Evolutionary conservation across 2,797 vertebrate genomes (phyloP).

Genomic region (Pempheris klunzingeri): DNA sequence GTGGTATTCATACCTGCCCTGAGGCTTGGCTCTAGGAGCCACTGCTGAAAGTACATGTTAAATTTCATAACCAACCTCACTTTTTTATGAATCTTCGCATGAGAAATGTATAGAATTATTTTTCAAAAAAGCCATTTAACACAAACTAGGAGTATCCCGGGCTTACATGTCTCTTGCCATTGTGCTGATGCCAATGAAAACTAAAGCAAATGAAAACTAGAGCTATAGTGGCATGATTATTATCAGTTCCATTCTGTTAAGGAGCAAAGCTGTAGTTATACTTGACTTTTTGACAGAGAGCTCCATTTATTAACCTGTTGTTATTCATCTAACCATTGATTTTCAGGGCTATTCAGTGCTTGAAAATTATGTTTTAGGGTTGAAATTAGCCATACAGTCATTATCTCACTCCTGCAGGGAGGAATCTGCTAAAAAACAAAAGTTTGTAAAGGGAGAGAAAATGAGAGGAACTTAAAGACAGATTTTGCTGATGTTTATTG

Average conservation of each 20-base stretch:
- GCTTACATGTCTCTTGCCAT: background rate
- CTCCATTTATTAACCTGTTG: background rate
- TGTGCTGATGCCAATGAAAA: constrained; percentile 6
- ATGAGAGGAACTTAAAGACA: background rate
- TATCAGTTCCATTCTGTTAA: background rate
- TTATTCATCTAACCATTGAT: background rate
- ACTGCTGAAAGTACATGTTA: background rate
- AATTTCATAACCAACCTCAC: background rate
- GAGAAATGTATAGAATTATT: background rate
- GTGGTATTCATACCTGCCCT: constrained; percentile 33
- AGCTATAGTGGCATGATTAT: background rate
- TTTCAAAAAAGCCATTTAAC: background rate
- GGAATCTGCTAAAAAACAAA: background rate
- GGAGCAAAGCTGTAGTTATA: background rate
- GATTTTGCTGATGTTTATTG: background rate
- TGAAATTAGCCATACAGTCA: background rate
- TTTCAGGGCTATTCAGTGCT: background rate
- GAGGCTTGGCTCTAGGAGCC: constrained; percentile 19
- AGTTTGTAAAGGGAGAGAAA: background rate
- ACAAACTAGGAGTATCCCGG: background rate
- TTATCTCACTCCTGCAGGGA: background rate
- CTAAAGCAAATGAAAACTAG: background rate
- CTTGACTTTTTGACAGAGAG: background rate
- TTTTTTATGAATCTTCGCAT: constrained; percentile 6
- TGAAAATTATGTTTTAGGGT: background rate